Conservation (phyloP, 1,140 invertebrate genomes). For the Zaprionus africanus region DNA sequence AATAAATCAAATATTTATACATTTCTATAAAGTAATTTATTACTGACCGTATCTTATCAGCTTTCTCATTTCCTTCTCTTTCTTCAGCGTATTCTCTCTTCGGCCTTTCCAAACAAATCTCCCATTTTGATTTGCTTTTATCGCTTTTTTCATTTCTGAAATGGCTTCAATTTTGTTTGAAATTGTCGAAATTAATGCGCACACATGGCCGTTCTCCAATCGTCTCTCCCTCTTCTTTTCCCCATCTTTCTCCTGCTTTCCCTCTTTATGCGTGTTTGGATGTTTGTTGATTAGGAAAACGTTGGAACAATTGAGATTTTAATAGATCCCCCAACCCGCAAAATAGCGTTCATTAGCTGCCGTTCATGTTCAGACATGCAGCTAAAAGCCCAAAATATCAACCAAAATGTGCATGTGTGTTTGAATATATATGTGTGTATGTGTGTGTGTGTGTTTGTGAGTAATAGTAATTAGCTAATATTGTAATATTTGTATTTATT, state of each 20-base stretch:
- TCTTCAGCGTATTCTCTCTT: constrained; percentile 9
- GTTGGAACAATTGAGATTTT: constrained; percentile 27
- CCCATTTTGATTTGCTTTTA: constrained; percentile 19
- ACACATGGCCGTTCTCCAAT: constrained; percentile 26
- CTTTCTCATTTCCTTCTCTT: background rate
- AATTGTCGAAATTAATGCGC: constrained; percentile 42
- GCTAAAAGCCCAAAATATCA: constrained; percentile 9
- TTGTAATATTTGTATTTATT: constrained; percentile 17
- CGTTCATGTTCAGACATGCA: constrained; percentile 18
- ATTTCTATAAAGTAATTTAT: background rate
- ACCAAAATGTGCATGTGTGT: background rate
- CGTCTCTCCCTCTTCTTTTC: background rate
- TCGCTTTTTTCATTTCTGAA: constrained; percentile 16
- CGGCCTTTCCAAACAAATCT: background rate
- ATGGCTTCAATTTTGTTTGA: constrained; percentile 29
- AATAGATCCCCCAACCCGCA: constrained; percentile 9
- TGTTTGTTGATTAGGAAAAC: constrained; percentile 29
- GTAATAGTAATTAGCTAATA: constrained; percentile 29
- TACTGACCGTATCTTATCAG: background rate
- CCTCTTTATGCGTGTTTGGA: constrained; percentile 1
- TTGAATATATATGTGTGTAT: background rate
- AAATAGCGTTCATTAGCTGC: constrained; percentile 24
- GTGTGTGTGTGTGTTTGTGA: background rate
- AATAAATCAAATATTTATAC: too few relatives aligned
- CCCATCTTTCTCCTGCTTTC: background rate